Evolutionary conservation across 2,113 vertebrate genomes (phyloP).

Genomic region (Protobothrops mucrosquamatus): DNA sequence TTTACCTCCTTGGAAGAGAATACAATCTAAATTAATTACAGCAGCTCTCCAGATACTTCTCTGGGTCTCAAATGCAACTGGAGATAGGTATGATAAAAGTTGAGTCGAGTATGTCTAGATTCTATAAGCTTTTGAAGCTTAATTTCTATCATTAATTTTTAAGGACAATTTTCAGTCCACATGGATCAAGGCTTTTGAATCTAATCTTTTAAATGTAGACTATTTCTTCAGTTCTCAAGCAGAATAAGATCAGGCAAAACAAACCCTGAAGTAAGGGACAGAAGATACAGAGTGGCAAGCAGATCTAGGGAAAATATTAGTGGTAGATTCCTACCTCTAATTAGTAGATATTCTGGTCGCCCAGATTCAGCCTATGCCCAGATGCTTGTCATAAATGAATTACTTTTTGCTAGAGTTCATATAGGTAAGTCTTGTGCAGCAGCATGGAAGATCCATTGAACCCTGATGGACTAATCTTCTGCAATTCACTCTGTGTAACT

Average conservation of each 20-base stretch:
- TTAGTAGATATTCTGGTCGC: background rate
- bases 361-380: background rate
- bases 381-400: background rate
- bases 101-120: background rate
- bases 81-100: background rate
- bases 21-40: too few species aligned
- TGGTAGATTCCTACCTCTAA: background rate
- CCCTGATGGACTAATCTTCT: background rate
- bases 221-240: too few species aligned
- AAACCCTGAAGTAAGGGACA: too few species aligned
- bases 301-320: too few species aligned
- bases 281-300: too few species aligned
- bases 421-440: background rate
- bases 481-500: background rate
- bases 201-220: too few species aligned
- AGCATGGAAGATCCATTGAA: background rate
- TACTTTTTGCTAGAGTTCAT: background rate
- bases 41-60: too few species aligned
- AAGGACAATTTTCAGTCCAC: too few species aligned
- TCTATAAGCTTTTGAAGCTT: too few species aligned
- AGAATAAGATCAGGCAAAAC: too few species aligned
- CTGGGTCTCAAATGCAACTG: background rate
- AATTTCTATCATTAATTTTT: too few species aligned
- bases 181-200: too few species aligned
- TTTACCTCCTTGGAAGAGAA: background rate